phyloP scores from a whole-genome alignment of 2,113 vertebrate species.

The Isichthys henryi region DNA sequence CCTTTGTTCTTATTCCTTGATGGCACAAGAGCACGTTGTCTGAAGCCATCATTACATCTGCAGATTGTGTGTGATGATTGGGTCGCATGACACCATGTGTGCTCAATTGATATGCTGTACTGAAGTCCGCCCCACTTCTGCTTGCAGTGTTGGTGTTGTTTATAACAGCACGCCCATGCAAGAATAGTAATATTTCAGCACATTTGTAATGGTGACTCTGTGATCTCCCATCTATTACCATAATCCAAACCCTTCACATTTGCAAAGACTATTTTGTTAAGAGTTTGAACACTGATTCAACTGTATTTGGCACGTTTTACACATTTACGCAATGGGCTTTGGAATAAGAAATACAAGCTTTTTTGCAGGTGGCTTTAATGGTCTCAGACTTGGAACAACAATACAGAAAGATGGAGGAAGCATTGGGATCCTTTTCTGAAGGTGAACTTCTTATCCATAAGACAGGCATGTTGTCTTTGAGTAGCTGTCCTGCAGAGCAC shows the following conservation, averaged over 20 bases:
- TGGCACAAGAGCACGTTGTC: background rate
- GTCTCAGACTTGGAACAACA: background rate
- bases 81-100: background rate
- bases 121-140: background rate
- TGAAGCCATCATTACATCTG: background rate
- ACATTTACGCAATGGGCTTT: background rate
- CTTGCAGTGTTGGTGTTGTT: background rate
- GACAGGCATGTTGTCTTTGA: background rate
- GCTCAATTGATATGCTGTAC: background rate
- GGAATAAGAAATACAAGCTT: background rate
- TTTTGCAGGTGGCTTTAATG: background rate
- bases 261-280: background rate
- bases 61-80: background rate
- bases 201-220: background rate
- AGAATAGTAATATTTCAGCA: background rate
- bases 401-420: background rate
- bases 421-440: background rate
- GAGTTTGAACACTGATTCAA: background rate
- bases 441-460: background rate
- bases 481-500: background rate
- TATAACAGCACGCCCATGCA: background rate
- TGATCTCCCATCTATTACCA: background rate
- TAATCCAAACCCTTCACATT: background rate
- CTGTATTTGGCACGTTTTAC: background rate
- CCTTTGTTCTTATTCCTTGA: background rate